A percentile compares a stretch with the other conserved stretches of the same genome.
Conservation (phyloP, 1,140 invertebrate species). For the Panagrolaimus sp. region DNA sequence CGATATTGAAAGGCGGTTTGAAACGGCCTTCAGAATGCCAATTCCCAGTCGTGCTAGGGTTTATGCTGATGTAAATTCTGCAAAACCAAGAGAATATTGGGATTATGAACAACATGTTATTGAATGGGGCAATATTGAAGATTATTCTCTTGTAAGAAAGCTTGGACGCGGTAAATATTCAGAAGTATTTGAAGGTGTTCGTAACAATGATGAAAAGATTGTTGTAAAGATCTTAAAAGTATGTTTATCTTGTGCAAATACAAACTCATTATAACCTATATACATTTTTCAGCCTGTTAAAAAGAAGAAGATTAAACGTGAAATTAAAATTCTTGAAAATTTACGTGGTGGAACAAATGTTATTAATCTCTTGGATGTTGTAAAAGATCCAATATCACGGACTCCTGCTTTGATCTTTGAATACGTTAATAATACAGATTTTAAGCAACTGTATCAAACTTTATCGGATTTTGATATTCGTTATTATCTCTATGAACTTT, state of each 20-base stretch:
- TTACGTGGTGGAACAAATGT: slow-evolving; percentile 97
- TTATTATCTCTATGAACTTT: slow-evolving; percentile 82
- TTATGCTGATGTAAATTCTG: slow-evolving; percentile 94
- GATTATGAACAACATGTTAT: slow-evolving; percentile 99
- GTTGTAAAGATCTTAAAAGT: slow-evolving; percentile 99
- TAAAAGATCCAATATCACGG: slow-evolving; percentile 97
- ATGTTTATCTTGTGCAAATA: slow-evolving; percentile 48
- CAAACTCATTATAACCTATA: slow-evolving; percentile 22
- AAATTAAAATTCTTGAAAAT: slow-evolving; percentile 99
- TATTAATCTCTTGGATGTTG: slow-evolving; percentile 92
- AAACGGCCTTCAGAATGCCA: slow-evolving; percentile 23
- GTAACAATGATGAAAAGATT: slow-evolving; percentile 98
- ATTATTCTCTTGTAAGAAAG: slow-evolving; percentile 97
- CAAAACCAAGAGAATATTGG: slow-evolving; percentile 97
- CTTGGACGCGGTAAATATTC: slow-evolving; percentile 98
- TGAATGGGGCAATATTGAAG: slow-evolving; percentile 97
- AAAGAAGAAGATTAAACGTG: slow-evolving; percentile 99
- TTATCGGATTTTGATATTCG: slow-evolving; percentile 98
- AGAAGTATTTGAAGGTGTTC: slow-evolving; percentile 99
- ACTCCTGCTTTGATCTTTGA: slow-evolving; percentile 99
- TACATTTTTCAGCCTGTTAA: slow-evolving; percentile 83
- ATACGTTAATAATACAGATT: slow-evolving; percentile 99
- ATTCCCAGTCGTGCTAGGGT: slow-evolving; percentile 70
- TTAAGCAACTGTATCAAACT: slow-evolving; percentile 99
- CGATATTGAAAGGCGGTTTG: not conserved